Conservation (phyloP, 2,113 vertebrate genomes). For the Tetrao urogallus region DNA sequence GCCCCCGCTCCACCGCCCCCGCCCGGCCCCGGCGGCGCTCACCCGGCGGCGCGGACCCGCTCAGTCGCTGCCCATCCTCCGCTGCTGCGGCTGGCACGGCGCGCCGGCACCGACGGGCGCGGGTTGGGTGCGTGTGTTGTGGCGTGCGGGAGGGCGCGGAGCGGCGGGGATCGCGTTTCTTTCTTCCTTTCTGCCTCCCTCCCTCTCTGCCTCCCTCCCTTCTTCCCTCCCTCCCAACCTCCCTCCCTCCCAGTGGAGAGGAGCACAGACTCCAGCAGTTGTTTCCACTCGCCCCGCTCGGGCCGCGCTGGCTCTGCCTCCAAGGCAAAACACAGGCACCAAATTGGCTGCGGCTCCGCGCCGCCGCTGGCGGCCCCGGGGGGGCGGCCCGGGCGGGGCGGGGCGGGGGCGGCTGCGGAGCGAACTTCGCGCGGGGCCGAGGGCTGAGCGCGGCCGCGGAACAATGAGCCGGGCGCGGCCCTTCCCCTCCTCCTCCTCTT, state of each 20-base stretch:
- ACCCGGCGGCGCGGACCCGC: conserved; percentile 45
- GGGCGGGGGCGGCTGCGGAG: not conserved
- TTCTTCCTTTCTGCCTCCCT: conserved; percentile 51
- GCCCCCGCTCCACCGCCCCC: not conserved
- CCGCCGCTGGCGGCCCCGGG: no score
- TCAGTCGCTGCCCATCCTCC: conserved; percentile 24
- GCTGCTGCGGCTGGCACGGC: not conserved
- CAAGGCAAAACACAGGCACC: conserved; percentile 87
- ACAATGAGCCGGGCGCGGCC: conserved; percentile 46
- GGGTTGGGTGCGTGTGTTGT: no score
- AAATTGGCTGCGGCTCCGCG: conserved; percentile 73
- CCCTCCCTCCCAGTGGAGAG: conserved; percentile 49
- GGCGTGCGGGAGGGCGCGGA: no score
- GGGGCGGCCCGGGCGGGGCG: not conserved
- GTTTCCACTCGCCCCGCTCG: conserved; percentile 79
- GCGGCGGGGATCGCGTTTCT: conserved; percentile 22
- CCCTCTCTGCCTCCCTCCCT: conserved; percentile 64
- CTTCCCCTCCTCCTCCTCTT: conserved; percentile 17
- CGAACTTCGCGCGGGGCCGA: conserved; percentile 72
- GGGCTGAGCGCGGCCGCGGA: conserved; percentile 5
- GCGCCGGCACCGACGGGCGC: conserved; percentile 1
- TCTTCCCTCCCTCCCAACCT: conserved; percentile 59
- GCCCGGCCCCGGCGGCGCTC: not conserved
- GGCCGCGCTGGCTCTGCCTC: conserved; percentile 84
- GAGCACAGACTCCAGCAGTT: conserved; percentile 75